phyloP scores from a whole-genome alignment of 1,140 invertebrate species.

The Pararge aegeria region DNA sequence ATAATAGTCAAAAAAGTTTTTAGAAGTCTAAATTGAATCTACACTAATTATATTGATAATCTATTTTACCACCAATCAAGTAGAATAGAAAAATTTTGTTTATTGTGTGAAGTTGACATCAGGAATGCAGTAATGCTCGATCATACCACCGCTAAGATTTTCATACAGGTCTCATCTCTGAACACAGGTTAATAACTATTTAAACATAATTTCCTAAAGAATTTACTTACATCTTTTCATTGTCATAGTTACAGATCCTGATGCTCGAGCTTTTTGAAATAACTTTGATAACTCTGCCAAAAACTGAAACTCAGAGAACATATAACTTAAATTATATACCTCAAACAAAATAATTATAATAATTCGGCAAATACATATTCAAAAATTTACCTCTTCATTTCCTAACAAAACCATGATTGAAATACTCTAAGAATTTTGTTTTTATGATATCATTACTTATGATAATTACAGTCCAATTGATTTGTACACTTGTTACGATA shows the following conservation, averaged over 20 bases:
- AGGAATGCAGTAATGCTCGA: too few species aligned
- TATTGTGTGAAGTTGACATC: too few species aligned
- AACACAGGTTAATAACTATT: too few species aligned
- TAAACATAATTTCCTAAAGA: constrained; percentile 2
- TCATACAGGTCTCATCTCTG: too few species aligned
- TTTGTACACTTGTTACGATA: neutral
- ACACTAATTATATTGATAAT: too few species aligned
- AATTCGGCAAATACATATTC: neutral
- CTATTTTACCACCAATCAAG: too few species aligned
- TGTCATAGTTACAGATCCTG: constrained; percentile 84
- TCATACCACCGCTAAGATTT: too few species aligned
- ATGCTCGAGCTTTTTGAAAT: constrained; percentile 83
- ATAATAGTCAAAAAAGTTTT: too few species aligned
- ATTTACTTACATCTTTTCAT: constrained; percentile 86
- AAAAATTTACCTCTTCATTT: constrained; percentile 81
- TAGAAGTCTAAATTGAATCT: too few species aligned
- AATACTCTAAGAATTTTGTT: neutral
- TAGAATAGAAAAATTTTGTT: too few species aligned
- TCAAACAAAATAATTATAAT: constrained; percentile 35
- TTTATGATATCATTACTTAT: constrained; percentile 5
- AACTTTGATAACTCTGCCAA: constrained; percentile 83
- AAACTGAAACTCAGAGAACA: constrained; percentile 82
- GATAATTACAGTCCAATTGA: neutral
- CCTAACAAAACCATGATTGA: constrained; percentile 83
- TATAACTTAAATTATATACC: constrained; percentile 5